Percentiles rank a stretch among this genome's conserved stretches.
phyloP scores from a whole-genome alignment of 2,113 vertebrate genomes.

The Hiodon tergisus region DNA sequence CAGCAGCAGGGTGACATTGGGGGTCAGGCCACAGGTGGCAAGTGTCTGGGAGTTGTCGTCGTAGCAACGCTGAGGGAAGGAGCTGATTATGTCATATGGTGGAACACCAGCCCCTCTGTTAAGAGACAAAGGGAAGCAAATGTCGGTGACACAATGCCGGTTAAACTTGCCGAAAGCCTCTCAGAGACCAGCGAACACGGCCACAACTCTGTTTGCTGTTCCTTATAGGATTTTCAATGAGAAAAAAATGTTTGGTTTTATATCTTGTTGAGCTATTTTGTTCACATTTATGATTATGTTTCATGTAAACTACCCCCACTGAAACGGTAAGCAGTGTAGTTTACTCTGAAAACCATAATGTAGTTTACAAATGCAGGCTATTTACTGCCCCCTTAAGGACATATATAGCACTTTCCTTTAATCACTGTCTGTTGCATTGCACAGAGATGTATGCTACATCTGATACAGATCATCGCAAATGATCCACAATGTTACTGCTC shows the following conservation, averaged over 20 bases:
- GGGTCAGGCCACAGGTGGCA: constrained; percentile 63
- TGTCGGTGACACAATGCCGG: background rate
- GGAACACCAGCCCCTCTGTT: constrained; percentile 53
- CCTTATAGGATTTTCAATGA: no score
- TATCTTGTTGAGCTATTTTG: no score
- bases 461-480: no score
- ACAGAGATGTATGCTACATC: no score
- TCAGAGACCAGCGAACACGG: background rate
- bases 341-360: no score
- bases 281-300: no score
- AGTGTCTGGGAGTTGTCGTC: constrained; percentile 62
- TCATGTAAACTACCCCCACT: no score
- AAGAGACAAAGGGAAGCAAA: background rate
- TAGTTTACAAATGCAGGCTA: background rate
- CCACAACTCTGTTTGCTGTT: no score
- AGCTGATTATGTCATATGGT: constrained; percentile 78
- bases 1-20: constrained; percentile 66
- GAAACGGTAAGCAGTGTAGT: no score
- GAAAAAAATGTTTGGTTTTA: no score
- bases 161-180: background rate
- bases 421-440: no score
- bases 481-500: no score
- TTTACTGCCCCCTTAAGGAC: background rate
- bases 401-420: background rate
- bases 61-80: constrained; percentile 66